Base-by-base conservation (phyloP, 2,888 invertebrate species). In the Crepidodera aurea region DNA sequence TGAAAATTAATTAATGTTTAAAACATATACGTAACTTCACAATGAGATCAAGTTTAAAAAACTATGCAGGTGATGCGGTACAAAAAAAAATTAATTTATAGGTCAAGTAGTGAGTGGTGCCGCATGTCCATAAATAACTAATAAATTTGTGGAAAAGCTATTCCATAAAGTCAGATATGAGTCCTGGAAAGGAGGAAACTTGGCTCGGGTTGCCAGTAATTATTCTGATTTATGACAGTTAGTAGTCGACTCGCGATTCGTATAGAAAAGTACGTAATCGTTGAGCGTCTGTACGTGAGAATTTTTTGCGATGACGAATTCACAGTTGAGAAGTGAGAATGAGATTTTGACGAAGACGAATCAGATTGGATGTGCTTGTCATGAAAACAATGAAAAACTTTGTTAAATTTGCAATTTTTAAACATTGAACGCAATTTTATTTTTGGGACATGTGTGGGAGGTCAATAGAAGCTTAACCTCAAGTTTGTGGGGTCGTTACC, bases 111-210 rank as follows among this genome's bases (percentile, higher is more conserved):
- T 27, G 22, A 10, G 32, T 27, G 22, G 25, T 44, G 19, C 42
- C n/a, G 44, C 42, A 25, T 58, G 59, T 59, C 39, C 61, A 61
- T 61, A 61, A 61, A 61, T 61, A 61, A 61, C 51, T 51, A 37
- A 61, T 61, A 56, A 61, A 55, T 61, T 51, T 48, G 40, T 32
- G 32, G 34, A 61, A 56, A 32, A 40, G 51, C 54, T 13, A 51
- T 61, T 51, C 61, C 55, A 55, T 61, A 40, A 42, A 50, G 61
- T 12, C 61, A 42, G 55, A 61, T 61, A 56, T 56, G 61, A 56
- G 32, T 55, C 40, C 44, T 19, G 50, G 61, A 56, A 61, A 56
- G 57, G 53, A 39, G 57, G 53, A 53, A 58, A 58, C 54, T 60
- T 50, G 55, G 55, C 60, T 29, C 48, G 60, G 32, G 39, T 55